Evolutionary conservation across 2,797 vertebrate genomes (phyloP), one percentile per base, ranked within the genome.

Genomic region (Karalla daura): DNA sequence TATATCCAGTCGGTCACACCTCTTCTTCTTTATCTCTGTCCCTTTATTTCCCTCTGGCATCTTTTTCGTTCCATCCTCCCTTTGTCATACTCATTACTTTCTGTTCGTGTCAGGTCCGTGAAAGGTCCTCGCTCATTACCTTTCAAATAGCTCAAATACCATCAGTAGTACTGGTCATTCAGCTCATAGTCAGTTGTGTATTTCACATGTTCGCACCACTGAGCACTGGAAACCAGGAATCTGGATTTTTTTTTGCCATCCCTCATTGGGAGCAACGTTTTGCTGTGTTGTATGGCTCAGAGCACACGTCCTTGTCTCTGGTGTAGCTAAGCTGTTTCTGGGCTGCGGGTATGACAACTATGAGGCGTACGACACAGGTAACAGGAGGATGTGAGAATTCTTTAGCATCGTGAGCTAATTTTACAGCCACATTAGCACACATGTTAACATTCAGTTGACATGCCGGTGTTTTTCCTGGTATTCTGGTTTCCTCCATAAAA

Each of bases 61-160:
- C 21, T 17, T 53, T 63, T 63, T 54, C 43, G 23, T 36, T 64
- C 50, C 14, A 21, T 46, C 12, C 20, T 52, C 7, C 13, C 24
- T 43, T 15, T 63, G 2, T 9, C 1, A 9, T 2, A 18, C 46
- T 58, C 3, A 30, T 41, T 50, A 44, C 36, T 69, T 41, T 30
- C 7, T 37, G 8, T 33, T 55, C 21, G 37, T 59, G 43, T 63
- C 60, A 56, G 47, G 63, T 66, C 37, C 64, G 33, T 66, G 4
- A 88, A 77, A 86, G 74, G 70, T 82, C 64, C 74, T 32, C 35
- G 37, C 30, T 36, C 46, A 39, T 43, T 55, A 59, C 49, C 24
- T 53, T 39, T 28, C 12, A 33, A 21, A 82, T 75, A 78, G 44
- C 56, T 76, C 70, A 67, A 65, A 71, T 37, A 40, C 13, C 10